Percentiles rank a stretch among this genome's conserved stretches.
phyloP scores from a whole-genome alignment of 2,888 invertebrate species.

The Sinopyrophorus schimmeli region DNA sequence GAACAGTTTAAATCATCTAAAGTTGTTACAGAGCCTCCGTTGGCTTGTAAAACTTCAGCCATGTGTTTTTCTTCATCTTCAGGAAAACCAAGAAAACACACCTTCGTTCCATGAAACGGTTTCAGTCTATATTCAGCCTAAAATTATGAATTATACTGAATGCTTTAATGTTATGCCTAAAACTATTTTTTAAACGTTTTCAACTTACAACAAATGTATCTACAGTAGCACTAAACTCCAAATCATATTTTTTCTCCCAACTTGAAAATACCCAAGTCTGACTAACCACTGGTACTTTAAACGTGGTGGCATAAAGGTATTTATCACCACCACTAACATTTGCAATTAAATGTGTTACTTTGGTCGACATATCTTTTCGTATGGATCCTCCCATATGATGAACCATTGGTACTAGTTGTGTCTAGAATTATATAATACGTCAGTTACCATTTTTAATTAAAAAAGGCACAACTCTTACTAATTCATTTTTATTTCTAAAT shows the following conservation, averaged over 20 bases:
- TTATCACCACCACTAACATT: constrained; percentile 88
- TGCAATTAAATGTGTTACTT: constrained; percentile 92
- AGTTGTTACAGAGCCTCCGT: constrained; percentile 79
- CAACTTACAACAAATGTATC: constrained; percentile 70
- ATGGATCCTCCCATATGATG: constrained; percentile 98
- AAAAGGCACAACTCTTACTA: constrained; percentile 71
- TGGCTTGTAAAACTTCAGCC: constrained; percentile 84
- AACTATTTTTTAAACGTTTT: neutral
- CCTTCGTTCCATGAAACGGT: constrained; percentile 84
- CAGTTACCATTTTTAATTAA: too few species aligned
- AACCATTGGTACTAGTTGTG: constrained; percentile 82
- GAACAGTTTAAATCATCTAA: constrained; percentile 84
- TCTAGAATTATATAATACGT: constrained; percentile 63
- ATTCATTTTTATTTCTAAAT: constrained; percentile 84
- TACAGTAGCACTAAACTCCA: constrained; percentile 70
- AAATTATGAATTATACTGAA: too few species aligned
- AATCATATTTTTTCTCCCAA: constrained; percentile 79
- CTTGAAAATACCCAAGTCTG: constrained; percentile 85
- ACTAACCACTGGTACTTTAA: constrained; percentile 86
- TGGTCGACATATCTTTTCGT: constrained; percentile 84
- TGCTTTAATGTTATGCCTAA: neutral
- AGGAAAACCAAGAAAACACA: constrained; percentile 89
- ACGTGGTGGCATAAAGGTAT: constrained; percentile 90
- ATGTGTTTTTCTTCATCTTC: constrained; percentile 90
- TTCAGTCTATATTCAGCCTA: constrained; percentile 75